Evolutionary conservation across 2,113 vertebrate species (phyloP), one percentile per base, ranked within the genome.

Genomic region (Actinemys pallida): DNA sequence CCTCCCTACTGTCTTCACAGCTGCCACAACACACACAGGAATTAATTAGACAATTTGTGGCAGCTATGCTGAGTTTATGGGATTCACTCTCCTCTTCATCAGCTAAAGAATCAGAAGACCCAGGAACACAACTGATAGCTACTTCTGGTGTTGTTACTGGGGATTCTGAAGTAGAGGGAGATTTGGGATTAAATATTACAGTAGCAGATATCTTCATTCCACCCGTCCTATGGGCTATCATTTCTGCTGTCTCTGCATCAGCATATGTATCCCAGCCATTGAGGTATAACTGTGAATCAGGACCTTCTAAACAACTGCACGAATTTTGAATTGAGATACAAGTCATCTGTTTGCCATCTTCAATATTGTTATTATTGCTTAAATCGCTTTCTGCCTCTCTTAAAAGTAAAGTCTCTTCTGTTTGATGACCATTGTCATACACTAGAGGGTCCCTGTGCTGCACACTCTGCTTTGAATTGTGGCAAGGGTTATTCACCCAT

Each of bases 191-290:
- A 98, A 99, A 99, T 97, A 99, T 99, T 93, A 99, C 99, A 0
- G 99, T 99, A 75, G 99, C 99, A 1, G 99, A 99, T 89, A 99
- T 98, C 98, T 99, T 99, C 99, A 99, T 99, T 90, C 99, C 99
- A 39, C 99, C 99, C 3, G 99, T 99, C 75, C 99, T 99, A 96
- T 99, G 98, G 54, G 99, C 99, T 10, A 99, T 99, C 93, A 99
- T 98, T 97, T 99, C 99, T 0, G 99, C 99, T 0, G 98, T 98
- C 97, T 99, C 98, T 0, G 98, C 98, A 0, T 98, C 99, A 4
- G 93, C 93, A 0, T 97, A 97, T 0, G 95, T 97, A 88, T 99
- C 99, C 99, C 99, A 99, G 92, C 99, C 98, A 3, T 99, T 99
- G 94, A 98, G 98, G 95, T 98, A 98, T 79, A 95, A 92, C 91